Conservation (phyloP, 2,113 vertebrate species). For the Limnothrissa miodon region DNA sequence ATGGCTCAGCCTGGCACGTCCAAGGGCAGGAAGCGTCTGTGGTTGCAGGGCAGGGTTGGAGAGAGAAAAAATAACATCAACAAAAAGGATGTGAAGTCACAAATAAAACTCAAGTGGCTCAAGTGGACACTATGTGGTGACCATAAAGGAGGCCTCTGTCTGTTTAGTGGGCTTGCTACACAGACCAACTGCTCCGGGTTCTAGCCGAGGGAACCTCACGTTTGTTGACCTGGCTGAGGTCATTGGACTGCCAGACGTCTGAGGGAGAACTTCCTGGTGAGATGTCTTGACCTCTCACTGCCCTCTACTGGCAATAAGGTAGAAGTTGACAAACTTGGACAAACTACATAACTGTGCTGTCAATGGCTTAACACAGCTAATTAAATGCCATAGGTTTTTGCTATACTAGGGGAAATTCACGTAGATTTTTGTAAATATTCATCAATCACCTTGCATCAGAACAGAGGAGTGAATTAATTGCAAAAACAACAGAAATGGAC, state of each 20-base stretch:
- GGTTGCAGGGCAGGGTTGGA: constrained; percentile 11
- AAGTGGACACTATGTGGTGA: constrained; percentile 12
- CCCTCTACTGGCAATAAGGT: constrained; percentile 56
- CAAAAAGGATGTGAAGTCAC: constrained; percentile 39
- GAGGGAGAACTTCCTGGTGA: constrained; percentile 11
- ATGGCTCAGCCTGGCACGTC: not conserved
- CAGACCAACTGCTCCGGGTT: constrained; percentile 34
- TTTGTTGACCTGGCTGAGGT: constrained; percentile 32
- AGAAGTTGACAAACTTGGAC: not conserved
- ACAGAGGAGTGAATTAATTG: not conserved
- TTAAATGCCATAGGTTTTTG: not conserved
- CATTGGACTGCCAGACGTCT: not conserved
- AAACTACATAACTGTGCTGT: not conserved
- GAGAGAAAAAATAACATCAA: not conserved
- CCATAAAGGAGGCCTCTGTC: constrained; percentile 61
- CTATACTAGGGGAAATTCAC: not conserved
- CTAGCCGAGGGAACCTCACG: not conserved
- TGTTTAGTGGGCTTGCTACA: constrained; percentile 36
- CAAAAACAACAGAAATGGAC: not conserved
- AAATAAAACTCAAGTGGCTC: constrained; percentile 19
- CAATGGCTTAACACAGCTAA: not conserved
- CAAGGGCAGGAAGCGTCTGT: constrained; percentile 27
- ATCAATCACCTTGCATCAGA: not conserved
- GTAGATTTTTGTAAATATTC: not conserved
- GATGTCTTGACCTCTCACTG: constrained; percentile 34